Percentiles rank a stretch among this genome's conserved stretches.
These are phyloP conservation scores for Eledone cirrhosa DNA, from an alignment of 2,888 invertebrate species.

Conservation along the genomic window DNA sequence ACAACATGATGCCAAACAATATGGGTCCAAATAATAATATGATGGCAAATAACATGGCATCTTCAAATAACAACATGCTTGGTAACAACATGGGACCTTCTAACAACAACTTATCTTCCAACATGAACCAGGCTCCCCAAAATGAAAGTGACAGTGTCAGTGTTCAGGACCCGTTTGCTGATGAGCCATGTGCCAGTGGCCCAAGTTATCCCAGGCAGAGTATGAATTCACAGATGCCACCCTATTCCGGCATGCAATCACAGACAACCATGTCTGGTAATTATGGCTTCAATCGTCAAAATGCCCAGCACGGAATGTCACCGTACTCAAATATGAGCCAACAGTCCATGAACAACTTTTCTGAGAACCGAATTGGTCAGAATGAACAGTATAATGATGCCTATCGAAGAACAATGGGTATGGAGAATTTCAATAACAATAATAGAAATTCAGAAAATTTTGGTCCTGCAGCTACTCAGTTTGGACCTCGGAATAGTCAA, in stretches of 20 bases:
- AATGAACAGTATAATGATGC: constrained; percentile 29
- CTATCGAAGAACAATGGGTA: constrained; percentile 30
- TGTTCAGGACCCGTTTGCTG: constrained; percentile 65
- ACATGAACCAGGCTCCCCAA: constrained; percentile 25
- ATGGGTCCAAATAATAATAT: constrained; percentile 33
- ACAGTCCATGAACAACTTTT: constrained; percentile 30
- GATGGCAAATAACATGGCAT: constrained; percentile 38
- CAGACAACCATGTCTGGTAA: constrained; percentile 31
- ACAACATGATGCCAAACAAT: constrained; percentile 36
- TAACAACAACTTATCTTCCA: constrained; percentile 20
- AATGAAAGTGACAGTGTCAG: constrained; percentile 58
- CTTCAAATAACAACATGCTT: constrained; percentile 2
- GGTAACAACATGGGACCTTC: constrained; percentile 27
- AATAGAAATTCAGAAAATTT: constrained; percentile 27
- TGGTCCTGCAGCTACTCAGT: constrained; percentile 24
- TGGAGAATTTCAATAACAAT: constrained; percentile 27
- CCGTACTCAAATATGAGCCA: constrained; percentile 38
- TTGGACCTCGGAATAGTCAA: constrained; percentile 30
- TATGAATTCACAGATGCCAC: constrained; percentile 42
- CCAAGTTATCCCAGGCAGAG: constrained; percentile 43
- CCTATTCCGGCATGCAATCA: constrained; percentile 36
- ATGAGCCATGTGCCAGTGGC: constrained; percentile 53
- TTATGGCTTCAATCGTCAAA: constrained; percentile 23
- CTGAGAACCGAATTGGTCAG: constrained; percentile 28
- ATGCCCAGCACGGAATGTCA: constrained; percentile 32